Conservation (phyloP, 2,113 vertebrate genomes). For the Forbesichthys papilliferus region DNA sequence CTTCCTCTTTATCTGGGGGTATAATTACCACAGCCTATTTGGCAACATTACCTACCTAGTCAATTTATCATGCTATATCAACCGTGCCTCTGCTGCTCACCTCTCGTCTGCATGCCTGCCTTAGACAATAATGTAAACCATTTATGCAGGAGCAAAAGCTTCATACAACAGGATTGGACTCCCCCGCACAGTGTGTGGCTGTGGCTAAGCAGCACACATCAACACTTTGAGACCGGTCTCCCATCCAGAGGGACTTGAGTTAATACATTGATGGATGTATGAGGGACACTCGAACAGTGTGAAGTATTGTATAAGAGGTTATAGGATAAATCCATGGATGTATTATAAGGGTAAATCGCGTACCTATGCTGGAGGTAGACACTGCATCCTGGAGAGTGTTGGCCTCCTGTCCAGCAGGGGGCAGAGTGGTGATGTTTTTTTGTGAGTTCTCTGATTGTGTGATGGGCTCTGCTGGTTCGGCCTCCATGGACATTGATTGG, state of each 20-base stretch:
- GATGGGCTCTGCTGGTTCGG: slow-evolving; percentile 11
- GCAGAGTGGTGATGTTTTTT: background rate
- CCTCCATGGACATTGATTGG: background rate
- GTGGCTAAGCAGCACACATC: slow-evolving; percentile 16
- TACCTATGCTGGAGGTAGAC: slow-evolving; percentile 43
- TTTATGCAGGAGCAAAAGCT: slow-evolving; percentile 34
- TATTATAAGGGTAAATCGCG: background rate
- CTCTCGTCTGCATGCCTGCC: slow-evolving; percentile 10
- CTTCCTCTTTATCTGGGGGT: slow-evolving; percentile 46
- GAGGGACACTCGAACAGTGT: background rate
- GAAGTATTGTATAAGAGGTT: too few relatives aligned
- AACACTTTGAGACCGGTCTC: background rate
- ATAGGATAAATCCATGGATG: background rate
- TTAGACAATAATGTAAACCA: slow-evolving; percentile 23
- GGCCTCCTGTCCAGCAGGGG: slow-evolving; percentile 56
- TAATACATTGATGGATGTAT: background rate
- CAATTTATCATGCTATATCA: slow-evolving; percentile 51
- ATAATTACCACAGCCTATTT: slow-evolving; percentile 40
- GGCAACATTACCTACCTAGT: slow-evolving; percentile 36
- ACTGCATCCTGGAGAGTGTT: background rate
- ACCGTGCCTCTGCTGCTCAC: slow-evolving; percentile 30
- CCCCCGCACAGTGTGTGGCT: background rate
- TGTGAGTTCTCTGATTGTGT: slow-evolving; percentile 4
- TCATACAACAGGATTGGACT: slow-evolving; percentile 11
- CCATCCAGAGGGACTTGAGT: background rate